phyloP scores from a whole-genome alignment of 2,113 vertebrate genomes.

The Chaetura pelagica region DNA sequence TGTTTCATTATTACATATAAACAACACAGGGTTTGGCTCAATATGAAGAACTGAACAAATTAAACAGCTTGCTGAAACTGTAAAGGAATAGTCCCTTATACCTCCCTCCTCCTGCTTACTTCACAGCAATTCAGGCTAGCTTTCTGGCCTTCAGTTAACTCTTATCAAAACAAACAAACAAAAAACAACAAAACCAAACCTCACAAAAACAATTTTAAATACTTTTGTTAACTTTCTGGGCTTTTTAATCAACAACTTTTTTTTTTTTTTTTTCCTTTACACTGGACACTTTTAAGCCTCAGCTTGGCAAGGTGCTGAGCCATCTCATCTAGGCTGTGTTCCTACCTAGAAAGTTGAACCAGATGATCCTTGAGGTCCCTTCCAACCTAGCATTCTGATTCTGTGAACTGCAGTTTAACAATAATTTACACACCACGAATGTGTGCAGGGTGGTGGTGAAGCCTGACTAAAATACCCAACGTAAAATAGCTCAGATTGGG shows the following conservation, averaged over 20 bases:
- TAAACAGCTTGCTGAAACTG: not conserved
- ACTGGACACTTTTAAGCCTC: too few relatives aligned
- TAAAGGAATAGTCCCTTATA: not conserved
- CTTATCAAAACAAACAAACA: not conserved
- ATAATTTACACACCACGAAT: not conserved
- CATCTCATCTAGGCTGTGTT: too few relatives aligned
- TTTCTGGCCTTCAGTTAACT: not conserved
- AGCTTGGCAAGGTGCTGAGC: too few relatives aligned
- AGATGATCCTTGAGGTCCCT: too few relatives aligned
- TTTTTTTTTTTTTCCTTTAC: too few relatives aligned
- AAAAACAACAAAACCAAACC: not conserved
- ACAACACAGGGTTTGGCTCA: not conserved
- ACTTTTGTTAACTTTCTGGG: accelerated
- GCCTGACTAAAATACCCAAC: accelerated
- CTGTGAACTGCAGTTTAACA: not conserved
- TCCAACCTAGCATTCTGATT: too few relatives aligned
- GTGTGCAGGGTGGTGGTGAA: accelerated
- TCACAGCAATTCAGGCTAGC: not conserved
- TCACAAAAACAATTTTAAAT: not conserved
- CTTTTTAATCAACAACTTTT: not conserved
- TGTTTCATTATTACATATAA: not conserved
- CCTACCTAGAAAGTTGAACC: too few relatives aligned
- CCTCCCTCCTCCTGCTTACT: not conserved
- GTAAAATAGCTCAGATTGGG: not conserved
- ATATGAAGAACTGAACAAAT: not conserved